Evolutionary conservation across 2,888 invertebrate species (phyloP).

Genomic region (Thyatira batis): DNA sequence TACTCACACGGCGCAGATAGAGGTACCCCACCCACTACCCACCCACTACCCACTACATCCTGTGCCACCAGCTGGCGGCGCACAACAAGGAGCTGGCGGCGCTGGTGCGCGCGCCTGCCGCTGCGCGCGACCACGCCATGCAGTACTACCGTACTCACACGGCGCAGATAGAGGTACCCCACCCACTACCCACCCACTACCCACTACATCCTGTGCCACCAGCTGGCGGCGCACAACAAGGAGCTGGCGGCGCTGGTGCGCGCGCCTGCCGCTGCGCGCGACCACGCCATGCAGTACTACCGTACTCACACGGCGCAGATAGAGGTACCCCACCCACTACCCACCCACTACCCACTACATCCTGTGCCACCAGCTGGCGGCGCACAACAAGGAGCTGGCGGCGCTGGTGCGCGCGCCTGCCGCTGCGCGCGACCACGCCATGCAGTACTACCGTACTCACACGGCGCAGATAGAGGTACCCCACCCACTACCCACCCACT

Average conservation of each 20-base stretch:
- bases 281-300: constrained; percentile 95
- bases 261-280: constrained; percentile 84
- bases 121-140: constrained; percentile 91
- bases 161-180: constrained; percentile 99
- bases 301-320: constrained; percentile 99
- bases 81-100: constrained; percentile 97
- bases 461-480: constrained; percentile 99
- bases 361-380: constrained; percentile 99
- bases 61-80: constrained; percentile 98
- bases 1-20: constrained; percentile 99
- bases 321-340: constrained; percentile 86
- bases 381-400: constrained; percentile 97
- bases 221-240: constrained; percentile 97
- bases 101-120: constrained; percentile 67
- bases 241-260: constrained; percentile 93
- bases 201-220: too few relatives aligned
- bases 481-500: constrained; percentile 5
- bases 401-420: constrained; percentile 79
- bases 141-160: constrained; percentile 98
- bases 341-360: background rate
- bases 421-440: constrained; percentile 89
- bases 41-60: too few relatives aligned
- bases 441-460: constrained; percentile 97
- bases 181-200: constrained; percentile 4
- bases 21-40: constrained; percentile 83